Base-by-base conservation (phyloP, 2,797 vertebrate species). In the Dryobates pubescens region DNA sequence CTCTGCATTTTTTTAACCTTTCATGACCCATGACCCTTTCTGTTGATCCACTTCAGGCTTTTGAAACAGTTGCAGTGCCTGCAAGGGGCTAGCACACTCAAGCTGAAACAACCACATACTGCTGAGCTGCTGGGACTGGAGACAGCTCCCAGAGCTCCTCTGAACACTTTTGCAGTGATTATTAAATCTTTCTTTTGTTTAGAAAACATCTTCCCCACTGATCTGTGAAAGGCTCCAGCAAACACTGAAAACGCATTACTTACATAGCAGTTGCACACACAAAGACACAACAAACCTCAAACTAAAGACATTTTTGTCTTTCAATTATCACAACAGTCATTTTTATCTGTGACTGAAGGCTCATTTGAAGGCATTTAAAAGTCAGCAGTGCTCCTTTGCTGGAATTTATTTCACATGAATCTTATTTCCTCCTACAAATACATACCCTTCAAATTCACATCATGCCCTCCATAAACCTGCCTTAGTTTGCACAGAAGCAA, bases 291-390 rank as follows among this genome's bases (percentile, higher is more conserved):
- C 51, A 89, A 85, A 47, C 3, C 14, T 13, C 17, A 5, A 7
- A 76, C 7, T 36, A 24, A 82, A 91, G 56, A 68, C 22, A 27
- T 71, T 74, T 84, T 72, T 86, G 49, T 69, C 78, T 88, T 89
- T 80, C 69, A 87, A 6, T 74, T 91, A 80, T 9, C 47, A 82
- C 62, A 86, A 19, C 34, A 62, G 58, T 17, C 4, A 1, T 73
- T 93, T 90, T 82, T 51, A 69, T 82, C 67, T 73, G 65, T 67
- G 22, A 82, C 38, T 87, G 67, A 70, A 85, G 22, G 38, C 63
- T 92, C 70, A 41, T 72, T 65, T 88, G 87, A 82, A 82, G 19
- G 49, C 38, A 59, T 72, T 88, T 84, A 63, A 20, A 82, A 95
- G 11, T 29, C 81, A 70, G 32, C 51, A 65, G 11, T 6, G 27